Evolutionary conservation across 2,113 vertebrate species (phyloP), one percentile per base, ranked within the genome.

Genomic region (Hippocampus zosterae): DNA sequence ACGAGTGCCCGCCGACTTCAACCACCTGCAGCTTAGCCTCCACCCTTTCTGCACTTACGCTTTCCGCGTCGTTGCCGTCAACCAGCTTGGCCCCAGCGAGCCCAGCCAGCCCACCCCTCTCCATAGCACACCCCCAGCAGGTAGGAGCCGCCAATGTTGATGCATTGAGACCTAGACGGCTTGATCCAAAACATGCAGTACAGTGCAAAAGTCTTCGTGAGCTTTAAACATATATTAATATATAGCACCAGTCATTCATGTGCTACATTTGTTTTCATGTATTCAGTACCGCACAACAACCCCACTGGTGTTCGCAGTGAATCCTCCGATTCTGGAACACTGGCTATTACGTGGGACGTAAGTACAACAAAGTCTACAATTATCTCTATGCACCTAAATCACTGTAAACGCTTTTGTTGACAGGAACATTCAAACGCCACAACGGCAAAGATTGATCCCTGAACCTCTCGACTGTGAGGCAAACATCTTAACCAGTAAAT

Each of bases 341-440:
- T 96, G 90, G 55, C 90, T 72, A 91, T 97, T 61, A 88, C 86
- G 0, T 97, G 95, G 95, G 82, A 93, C 86, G 95, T 96, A 82
- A 88, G 87, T 84, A 42, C 1, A 29, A 61, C 1, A 25, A 33
- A 37, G 2, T 4, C 23, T 53, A 8, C 15, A 4, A 44, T 27
- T 16, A 13, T 33, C 1, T 19, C 0, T 40, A 15, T 41, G 57
- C 50, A 23, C 33, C 5, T 9, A 8, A 68, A 56, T 56, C 16
- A 33, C 8, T 53, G 44, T n/a, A 41, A 9, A 62, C 19, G 8
- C 1, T 27, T 18, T 29, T 33, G 27, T 60, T 60, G 15, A 60
- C 18, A 33, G 7, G 7, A 33, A 18, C 15, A 33, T 8, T 6
- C 15, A 60, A 59, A 60, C 16, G 8, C 0, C 27, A 33, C 15